Base-by-base conservation (phyloP, 2,797 vertebrate genomes). In the Myoxocephalus aenaeus region DNA sequence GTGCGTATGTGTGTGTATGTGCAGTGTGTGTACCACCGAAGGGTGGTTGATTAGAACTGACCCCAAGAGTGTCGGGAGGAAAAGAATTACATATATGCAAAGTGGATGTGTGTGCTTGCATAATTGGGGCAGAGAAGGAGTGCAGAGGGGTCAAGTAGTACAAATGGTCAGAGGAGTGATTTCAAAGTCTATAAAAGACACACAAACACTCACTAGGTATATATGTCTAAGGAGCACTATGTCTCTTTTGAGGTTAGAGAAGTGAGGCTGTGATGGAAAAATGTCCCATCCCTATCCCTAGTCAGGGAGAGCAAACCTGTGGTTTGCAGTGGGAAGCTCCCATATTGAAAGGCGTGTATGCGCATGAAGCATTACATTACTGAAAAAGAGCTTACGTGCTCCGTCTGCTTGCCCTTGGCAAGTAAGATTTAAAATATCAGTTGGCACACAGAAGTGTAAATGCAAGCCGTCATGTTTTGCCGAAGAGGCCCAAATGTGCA, bases 1-100 rank as follows among this genome's bases (percentile, higher is more conserved):
- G 65, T 62, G 54, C 71, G 38, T 53, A 56, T 50, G 81, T 42
- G 40, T 72, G 70, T 62, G 62, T 48, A 18, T 73, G 79, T 86
- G 80, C 59, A 79, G 69, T 82, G 75, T 85, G 80, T 63, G 86
- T 83, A 77, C 69, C 77, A 87, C 84, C 79, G 34, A 91, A 84
- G 87, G 91, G 87, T 91, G 89, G 92, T 92, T 93, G 90, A 93
- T 92, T 92, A 93, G 91, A 92, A 90, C 86, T 91, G 91, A 90
- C 89, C 90, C 90, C 84, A 84, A 92, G 90, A 85, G 90, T 91
- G 90, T 85, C 83, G 84, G 71, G 80, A 84, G 80, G 75, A 84
- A 91, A 90, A 78, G 73, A 91, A 89, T 87, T 90, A 84, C 75
- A 88, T 86, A 93, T 90, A 94, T 92, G 87, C 90, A 92, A 92